Base-by-base conservation (phyloP, 2,888 invertebrate genomes). In the Acholoe squamosa region DNA sequence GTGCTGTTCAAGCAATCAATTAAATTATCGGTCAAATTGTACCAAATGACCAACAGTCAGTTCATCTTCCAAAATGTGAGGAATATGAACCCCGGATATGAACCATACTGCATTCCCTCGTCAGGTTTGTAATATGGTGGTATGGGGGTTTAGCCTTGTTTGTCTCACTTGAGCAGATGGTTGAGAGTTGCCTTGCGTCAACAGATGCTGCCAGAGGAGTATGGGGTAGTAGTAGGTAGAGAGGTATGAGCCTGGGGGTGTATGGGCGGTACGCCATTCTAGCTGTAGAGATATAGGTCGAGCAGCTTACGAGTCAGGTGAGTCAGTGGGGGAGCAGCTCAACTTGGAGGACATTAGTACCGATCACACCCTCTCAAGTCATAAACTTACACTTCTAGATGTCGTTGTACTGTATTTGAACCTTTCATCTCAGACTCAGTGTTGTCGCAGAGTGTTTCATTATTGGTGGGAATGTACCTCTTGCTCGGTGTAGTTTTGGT, bases 161-260 rank as follows among this genome's bases (percentile, higher is more conserved):
- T 71, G 71, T 28, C 71, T 71, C 71, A 22, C 71, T 14, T 61
- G 22, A 61, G n/a, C 61, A 61, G 61, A 61, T 61, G 61, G 12
- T 14, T n/a, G n/a, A 19, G 61, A 61, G n/a, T 14, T 61, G 61
- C 61, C 61, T 61, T n/a, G 61, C 61, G 61, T 71, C 71, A 71
- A 71, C 71, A 71, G 71, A 71, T 71, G 28, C 71, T 71, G n/a
- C n/a, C n/a, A 22, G 71, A 71, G 71, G n/a, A 71, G 71, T 71
- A 71, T 22, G 31, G 71, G 14, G 71, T 71, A 71, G 16, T n/a
- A 7, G 14, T 22, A 71, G 71, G 28, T 25, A 7, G 3, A 25
- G 14, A 25, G 12, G 71, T 28, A n/a, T 1, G 71, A 25, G 71
- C 25, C 61, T 61, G 10, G 28, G 71, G 19, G 71, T 71, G 71